These are phyloP conservation scores for Corynorhinus townsendii DNA, from an alignment of 2,113 vertebrate genomes.

Conservation along the genomic window DNA sequence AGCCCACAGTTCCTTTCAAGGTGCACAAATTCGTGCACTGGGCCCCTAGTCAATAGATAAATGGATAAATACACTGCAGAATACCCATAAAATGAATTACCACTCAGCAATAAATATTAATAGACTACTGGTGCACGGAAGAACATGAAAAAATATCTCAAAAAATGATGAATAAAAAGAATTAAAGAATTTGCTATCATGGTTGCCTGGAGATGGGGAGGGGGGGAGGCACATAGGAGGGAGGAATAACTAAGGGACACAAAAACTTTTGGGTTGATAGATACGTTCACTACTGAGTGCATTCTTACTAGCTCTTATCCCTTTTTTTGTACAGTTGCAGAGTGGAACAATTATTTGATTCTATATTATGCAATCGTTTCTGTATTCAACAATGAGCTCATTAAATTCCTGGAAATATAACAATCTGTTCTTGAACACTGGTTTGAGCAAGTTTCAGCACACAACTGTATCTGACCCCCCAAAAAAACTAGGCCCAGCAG, in stretches of 20 bases:
- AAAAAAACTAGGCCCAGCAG: background rate
- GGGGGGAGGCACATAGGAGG: fast-evolving
- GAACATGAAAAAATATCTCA: background rate
- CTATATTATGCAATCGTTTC: background rate
- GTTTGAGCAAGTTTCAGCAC: background rate
- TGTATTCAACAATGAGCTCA: background rate
- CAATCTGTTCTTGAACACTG: background rate
- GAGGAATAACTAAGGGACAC: background rate
- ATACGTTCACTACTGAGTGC: background rate
- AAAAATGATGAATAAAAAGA: background rate
- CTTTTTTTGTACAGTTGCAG: background rate
- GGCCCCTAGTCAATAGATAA: background rate
- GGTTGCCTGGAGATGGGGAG: background rate
- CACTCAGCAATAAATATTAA: background rate
- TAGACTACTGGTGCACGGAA: background rate
- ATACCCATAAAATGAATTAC: background rate
- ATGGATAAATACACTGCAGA: background rate
- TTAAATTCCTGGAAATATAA: background rate
- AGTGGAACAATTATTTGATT: background rate
- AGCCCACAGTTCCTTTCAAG: too few relatives aligned
- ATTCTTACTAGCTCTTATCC: background rate
- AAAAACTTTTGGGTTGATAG: background rate
- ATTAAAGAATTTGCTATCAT: background rate
- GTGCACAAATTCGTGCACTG: too few relatives aligned
- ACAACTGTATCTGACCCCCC: background rate